phyloP scores from a whole-genome alignment of 2,797 vertebrate genomes.

The Gobio occitaniae region DNA sequence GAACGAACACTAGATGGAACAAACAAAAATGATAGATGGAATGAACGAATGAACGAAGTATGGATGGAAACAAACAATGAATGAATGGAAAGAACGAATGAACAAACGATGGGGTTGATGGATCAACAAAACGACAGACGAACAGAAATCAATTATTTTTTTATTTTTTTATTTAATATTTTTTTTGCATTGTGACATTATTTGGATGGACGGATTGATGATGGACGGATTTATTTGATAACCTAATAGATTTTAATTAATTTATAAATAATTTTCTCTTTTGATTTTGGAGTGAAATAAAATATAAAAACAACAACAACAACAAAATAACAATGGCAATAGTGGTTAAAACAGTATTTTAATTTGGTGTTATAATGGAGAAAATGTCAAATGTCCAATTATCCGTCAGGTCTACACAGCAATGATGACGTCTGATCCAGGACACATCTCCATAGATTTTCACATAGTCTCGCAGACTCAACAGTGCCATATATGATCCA shows the following conservation, averaged over 20 bases:
- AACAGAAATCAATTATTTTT: no score
- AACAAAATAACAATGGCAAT: background rate
- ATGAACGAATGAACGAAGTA: background rate
- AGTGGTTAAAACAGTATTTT: background rate
- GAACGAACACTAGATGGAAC: no score
- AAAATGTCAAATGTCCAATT: background rate
- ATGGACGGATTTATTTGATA: background rate
- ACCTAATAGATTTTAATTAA: background rate
- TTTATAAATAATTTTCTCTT: background rate
- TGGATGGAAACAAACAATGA: background rate
- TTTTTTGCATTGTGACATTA: no score
- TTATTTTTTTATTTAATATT: no score
- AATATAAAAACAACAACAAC: background rate
- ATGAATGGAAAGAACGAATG: no score
- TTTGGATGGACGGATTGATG: no score
- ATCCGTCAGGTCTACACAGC: background rate
- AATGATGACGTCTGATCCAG: background rate
- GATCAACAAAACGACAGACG: no score
- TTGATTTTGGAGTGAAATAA: slow-evolving; percentile 1
- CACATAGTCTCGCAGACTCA: background rate
- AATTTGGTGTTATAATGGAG: background rate
- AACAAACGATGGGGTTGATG: no score
- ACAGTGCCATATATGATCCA: slow-evolving; percentile 1
- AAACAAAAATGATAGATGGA: no score
- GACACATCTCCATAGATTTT: no score